Conservation (phyloP, 2,888 invertebrate genomes). For the Harpagoxenus sublaevis region DNA sequence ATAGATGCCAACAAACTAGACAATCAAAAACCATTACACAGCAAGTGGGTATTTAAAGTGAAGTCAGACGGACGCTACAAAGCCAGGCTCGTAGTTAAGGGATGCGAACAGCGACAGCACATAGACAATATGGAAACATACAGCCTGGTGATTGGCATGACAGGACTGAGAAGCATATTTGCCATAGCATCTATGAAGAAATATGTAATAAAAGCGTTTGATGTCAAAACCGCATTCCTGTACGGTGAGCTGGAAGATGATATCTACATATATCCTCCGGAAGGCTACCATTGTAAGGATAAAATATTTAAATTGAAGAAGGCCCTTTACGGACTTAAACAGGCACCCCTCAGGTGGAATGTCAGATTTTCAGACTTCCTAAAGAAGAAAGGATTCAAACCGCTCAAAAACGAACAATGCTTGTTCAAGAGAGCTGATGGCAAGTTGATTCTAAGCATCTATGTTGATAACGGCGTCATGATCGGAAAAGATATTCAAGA, state of each 20-base stretch:
- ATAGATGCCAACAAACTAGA: neutral
- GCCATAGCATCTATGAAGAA: too few relatives aligned
- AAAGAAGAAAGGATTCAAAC: slow-evolving; percentile 42
- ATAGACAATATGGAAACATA: neutral
- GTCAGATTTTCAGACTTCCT: slow-evolving; percentile 46
- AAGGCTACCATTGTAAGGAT: too few relatives aligned
- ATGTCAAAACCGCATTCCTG: too few relatives aligned
- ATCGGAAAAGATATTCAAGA: slow-evolving; percentile 46
- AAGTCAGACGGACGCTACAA: slow-evolving; percentile 1
- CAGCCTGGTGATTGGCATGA: neutral
- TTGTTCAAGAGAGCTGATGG: slow-evolving; percentile 56
- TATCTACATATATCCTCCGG: too few relatives aligned
- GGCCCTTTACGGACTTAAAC: slow-evolving; percentile 18
- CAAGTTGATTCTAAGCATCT: slow-evolving; percentile 50
- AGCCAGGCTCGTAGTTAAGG: neutral
- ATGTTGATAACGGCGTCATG: slow-evolving; percentile 61
- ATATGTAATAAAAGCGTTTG: too few relatives aligned
- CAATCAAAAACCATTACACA: neutral
- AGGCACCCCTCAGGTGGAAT: slow-evolving; percentile 44
- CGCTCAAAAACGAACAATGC: slow-evolving; percentile 52
- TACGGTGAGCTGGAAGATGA: too few relatives aligned
- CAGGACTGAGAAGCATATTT: neutral
- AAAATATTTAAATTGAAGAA: too few relatives aligned
- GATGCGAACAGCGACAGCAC: neutral
- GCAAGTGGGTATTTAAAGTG: neutral